Conservation (phyloP, 2,113 vertebrate species). For the Lycocorax pyrrhopterus region DNA sequence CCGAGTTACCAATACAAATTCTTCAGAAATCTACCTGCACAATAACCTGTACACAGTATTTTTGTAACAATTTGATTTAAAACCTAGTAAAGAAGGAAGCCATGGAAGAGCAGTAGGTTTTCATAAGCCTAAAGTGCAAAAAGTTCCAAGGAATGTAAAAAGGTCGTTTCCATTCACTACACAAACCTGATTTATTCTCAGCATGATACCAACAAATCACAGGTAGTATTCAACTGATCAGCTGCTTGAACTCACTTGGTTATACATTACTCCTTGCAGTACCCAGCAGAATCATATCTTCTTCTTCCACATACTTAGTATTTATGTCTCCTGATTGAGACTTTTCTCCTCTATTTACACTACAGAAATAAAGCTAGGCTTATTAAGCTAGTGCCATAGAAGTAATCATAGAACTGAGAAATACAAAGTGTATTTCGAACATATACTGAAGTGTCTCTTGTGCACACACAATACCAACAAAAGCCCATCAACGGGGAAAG, state of each 20-base stretch:
- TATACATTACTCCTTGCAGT: neutral
- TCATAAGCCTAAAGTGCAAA: neutral
- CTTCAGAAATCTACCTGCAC: neutral
- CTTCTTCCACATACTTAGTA: neutral
- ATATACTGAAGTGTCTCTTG: neutral
- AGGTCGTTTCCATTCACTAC: neutral
- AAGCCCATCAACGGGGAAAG: neutral
- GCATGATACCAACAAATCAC: neutral
- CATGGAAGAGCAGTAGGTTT: neutral
- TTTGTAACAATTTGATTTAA: neutral
- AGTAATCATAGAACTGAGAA: neutral
- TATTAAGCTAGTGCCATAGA: neutral
- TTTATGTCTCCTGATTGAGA: neutral
- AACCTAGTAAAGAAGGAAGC: neutral
- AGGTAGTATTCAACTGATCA: neutral
- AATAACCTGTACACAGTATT: neutral
- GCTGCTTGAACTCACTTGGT: neutral
- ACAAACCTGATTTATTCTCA: slow-evolving; percentile 11
- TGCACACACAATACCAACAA: neutral
- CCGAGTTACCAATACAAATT: neutral
- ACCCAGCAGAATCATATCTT: neutral
- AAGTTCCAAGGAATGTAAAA: neutral
- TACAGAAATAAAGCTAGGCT: neutral
- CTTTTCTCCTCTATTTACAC: neutral
- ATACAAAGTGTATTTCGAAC: neutral